Evolutionary conservation across 2,113 vertebrate species (phyloP).

Genomic region (Corythornis cristatus): DNA sequence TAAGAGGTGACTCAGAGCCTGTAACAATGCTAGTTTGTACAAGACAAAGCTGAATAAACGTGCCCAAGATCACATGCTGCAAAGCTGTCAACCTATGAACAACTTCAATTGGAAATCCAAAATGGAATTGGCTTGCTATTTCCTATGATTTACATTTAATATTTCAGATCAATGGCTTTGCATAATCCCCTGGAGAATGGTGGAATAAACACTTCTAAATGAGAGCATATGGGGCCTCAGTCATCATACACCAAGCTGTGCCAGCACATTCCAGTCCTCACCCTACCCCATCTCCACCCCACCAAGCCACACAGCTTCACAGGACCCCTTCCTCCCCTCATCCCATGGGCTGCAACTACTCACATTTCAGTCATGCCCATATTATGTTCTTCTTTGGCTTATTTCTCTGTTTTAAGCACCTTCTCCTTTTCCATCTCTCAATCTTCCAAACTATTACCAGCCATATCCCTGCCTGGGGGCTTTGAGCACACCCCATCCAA

Average conservation of each 20-base stretch:
- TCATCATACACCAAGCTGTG: neutral
- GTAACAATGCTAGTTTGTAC: neutral
- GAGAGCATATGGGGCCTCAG: neutral
- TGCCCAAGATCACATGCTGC: neutral
- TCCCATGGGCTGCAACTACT: neutral
- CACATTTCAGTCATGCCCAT: neutral
- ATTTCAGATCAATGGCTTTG: neutral
- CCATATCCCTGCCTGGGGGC: neutral
- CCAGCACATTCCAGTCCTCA: neutral
- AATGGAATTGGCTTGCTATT: neutral
- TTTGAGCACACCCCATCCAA: neutral
- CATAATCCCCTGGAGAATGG: neutral
- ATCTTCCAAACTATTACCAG: neutral
- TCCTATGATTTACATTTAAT: neutral
- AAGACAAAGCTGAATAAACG: neutral
- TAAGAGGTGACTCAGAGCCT: neutral
- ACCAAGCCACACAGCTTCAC: neutral
- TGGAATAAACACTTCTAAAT: neutral
- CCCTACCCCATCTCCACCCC: neutral
- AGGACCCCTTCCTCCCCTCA: neutral
- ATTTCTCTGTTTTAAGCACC: neutral
- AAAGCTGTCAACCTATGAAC: neutral
- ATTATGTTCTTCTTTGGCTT: neutral
- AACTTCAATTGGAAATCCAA: neutral
- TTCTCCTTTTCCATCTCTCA: neutral